Percentiles rank a stretch among this genome's conserved stretches.
phyloP scores from a whole-genome alignment of 2,888 invertebrate genomes.

The Apotomis capreana region DNA sequence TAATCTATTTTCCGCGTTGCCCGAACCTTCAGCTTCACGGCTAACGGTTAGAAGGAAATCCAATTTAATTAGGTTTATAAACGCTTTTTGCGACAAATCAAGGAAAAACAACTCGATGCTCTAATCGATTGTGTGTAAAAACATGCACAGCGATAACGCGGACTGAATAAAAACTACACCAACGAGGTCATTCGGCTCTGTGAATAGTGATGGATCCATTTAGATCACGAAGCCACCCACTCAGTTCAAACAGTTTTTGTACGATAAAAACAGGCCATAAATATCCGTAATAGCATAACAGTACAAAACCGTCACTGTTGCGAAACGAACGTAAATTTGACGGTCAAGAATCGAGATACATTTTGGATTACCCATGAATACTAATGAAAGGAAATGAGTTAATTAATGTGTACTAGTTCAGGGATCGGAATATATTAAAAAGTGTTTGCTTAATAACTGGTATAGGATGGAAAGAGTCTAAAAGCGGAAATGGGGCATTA shows the following conservation, averaged over 20 bases:
- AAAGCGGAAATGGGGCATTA: slow-evolving; percentile 54
- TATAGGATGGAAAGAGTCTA: slow-evolving; percentile 45
- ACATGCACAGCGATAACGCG: slow-evolving; percentile 42
- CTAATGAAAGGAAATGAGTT: slow-evolving; percentile 6
- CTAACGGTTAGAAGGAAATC: slow-evolving; percentile 54
- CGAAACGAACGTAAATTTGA: slow-evolving; percentile 36
- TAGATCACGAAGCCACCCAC: slow-evolving; percentile 44
- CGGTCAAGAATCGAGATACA: slow-evolving; percentile 16
- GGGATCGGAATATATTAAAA: slow-evolving; percentile 27
- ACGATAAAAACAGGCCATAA: slow-evolving; percentile 55
- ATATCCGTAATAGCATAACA: slow-evolving; percentile 52
- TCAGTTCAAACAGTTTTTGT: slow-evolving; percentile 45
- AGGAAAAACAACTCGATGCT: slow-evolving; percentile 52
- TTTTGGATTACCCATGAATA: neutral
- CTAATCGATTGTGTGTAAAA: slow-evolving; percentile 52
- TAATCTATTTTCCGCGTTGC: slow-evolving; percentile 47
- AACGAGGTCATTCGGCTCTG: slow-evolving; percentile 58
- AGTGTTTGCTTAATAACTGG: slow-evolving; percentile 28
- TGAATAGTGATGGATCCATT: slow-evolving; percentile 49
- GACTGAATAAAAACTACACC: slow-evolving; percentile 57
- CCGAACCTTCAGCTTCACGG: slow-evolving; percentile 56
- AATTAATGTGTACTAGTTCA: slow-evolving; percentile 12
- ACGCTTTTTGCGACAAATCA: slow-evolving; percentile 44
- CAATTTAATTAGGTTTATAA: slow-evolving; percentile 51
- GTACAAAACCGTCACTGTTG: slow-evolving; percentile 28